A percentile compares a stretch with the other conserved stretches of the same genome.
These are phyloP conservation scores for Limnephilus marmoratus DNA, from an alignment of 2,888 invertebrate species.

Conservation along the genomic window DNA sequence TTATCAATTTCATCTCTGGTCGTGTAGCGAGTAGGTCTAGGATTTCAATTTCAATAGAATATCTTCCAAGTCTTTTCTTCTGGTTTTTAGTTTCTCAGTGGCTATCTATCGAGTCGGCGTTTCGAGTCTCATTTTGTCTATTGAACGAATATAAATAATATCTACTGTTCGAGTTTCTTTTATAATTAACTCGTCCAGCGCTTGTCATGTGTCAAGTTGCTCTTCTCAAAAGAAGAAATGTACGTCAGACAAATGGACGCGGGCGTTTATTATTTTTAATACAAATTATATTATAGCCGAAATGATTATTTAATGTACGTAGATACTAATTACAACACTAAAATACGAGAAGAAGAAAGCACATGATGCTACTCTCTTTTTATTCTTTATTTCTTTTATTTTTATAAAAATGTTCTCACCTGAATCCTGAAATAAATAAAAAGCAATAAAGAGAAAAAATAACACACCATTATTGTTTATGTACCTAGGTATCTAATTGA, in stretches of 20 bases:
- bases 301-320: slow-evolving; percentile 13
- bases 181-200: slow-evolving; percentile 49
- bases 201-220: slow-evolving; percentile 43
- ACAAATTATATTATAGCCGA: slow-evolving; percentile 39
- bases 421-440: too few species aligned
- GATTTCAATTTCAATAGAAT: slow-evolving; percentile 37
- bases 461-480: too few species aligned
- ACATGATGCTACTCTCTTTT: not conserved
- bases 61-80: not conserved
- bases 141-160: slow-evolving; percentile 33
- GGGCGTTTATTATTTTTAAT: slow-evolving; percentile 51
- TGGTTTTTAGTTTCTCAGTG: not conserved
- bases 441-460: too few species aligned
- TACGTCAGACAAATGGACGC: slow-evolving; percentile 40
- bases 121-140: slow-evolving; percentile 17
- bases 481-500: too few species aligned
- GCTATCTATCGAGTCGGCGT: slow-evolving; percentile 6
- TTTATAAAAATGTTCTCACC: too few species aligned
- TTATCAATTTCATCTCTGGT: slow-evolving; percentile 23
- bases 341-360: not conserved
- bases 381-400: too few species aligned
- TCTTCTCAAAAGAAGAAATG: slow-evolving; percentile 21
- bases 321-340: not conserved
- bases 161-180: slow-evolving; percentile 43
- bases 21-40: not conserved